Conservation (phyloP, 2,888 invertebrate species). For the Temnothorax ravouxi region DNA sequence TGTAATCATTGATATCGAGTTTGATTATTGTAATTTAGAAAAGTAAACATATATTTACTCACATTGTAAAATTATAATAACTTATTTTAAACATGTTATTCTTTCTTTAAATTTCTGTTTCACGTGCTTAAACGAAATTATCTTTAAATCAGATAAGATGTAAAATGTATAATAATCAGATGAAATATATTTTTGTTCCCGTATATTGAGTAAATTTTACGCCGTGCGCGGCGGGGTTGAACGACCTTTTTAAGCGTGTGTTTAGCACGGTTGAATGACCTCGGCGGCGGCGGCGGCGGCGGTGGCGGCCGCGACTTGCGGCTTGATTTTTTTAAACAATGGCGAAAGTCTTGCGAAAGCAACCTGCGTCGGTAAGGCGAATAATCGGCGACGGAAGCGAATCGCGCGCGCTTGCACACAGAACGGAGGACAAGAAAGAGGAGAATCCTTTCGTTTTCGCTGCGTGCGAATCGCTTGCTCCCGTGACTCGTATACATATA, state of each 20-base stretch:
- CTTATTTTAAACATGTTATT: neutral
- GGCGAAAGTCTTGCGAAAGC: slow-evolving; percentile 83
- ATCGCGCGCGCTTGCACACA: slow-evolving; percentile 34
- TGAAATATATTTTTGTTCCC: slow-evolving; percentile 34
- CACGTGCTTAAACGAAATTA: neutral
- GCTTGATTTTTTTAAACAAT: slow-evolving; percentile 81
- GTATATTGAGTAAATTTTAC: slow-evolving; percentile 32
- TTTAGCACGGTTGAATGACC: slow-evolving; percentile 73
- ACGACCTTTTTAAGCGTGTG: slow-evolving; percentile 73
- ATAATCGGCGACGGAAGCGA: slow-evolving; percentile 59
- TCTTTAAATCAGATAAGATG: neutral
- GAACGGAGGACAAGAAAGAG: slow-evolving; percentile 40
- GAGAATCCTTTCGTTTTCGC: slow-evolving; percentile 83
- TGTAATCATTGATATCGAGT: neutral
- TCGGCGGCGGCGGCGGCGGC: slow-evolving; percentile 32
- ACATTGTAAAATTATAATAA: neutral
- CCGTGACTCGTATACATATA: slow-evolving; percentile 51
- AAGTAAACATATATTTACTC: neutral
- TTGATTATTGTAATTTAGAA: neutral
- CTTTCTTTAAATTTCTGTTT: neutral
- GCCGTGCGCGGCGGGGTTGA: slow-evolving; percentile 68
- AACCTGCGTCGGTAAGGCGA: slow-evolving; percentile 60
- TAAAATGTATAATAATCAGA: neutral
- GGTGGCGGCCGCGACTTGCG: slow-evolving; percentile 59
- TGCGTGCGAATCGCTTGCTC: slow-evolving; percentile 49